These are phyloP conservation scores for Drosophila parvula DNA, from an alignment of 1,140 invertebrate genomes.

Conservation along the genomic window DNA sequence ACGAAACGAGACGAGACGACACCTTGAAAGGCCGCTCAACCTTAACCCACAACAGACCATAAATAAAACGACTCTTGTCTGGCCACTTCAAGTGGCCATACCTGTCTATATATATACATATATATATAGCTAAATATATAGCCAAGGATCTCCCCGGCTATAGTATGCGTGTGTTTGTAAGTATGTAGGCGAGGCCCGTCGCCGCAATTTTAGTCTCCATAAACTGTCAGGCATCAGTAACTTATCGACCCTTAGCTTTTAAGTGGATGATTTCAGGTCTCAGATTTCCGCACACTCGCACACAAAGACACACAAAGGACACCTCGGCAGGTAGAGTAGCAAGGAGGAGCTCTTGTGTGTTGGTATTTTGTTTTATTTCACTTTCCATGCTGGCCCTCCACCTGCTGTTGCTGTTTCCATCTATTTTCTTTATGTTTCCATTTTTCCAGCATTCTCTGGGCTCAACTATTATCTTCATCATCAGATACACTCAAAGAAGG, in stretches of 20 bases:
- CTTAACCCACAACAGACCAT: conserved; percentile 64
- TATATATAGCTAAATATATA: conserved; percentile 1
- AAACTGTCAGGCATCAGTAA: conserved; percentile 81
- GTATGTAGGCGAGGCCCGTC: conserved; percentile 26
- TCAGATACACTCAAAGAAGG: neutral
- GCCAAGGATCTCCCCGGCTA: neutral
- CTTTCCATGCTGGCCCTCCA: conserved; percentile 55
- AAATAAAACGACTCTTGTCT: conserved; percentile 66
- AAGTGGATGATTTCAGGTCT: conserved; percentile 80
- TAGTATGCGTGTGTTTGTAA: neutral
- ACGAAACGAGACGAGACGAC: conserved; percentile 45
- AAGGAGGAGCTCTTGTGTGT: conserved; percentile 13
- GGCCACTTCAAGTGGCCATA: conserved; percentile 48
- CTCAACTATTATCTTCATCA: conserved; percentile 14
- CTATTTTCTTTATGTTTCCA: conserved; percentile 65
- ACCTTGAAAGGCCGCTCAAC: conserved; percentile 58
- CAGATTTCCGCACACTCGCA: conserved; percentile 63
- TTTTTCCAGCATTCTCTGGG: conserved; percentile 36
- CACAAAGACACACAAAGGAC: conserved; percentile 26
- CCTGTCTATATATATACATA: neutral
- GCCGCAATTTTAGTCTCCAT: conserved; percentile 59
- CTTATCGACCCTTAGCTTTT: conserved; percentile 81
- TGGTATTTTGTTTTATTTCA: conserved; percentile 69
- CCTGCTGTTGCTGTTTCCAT: conserved; percentile 44
- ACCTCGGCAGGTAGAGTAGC: conserved; percentile 22